A percentile compares a stretch with the other conserved stretches of the same genome.
Conservation (phyloP, 2,888 invertebrate species). For the Synanthedon tipuliformis region DNA sequence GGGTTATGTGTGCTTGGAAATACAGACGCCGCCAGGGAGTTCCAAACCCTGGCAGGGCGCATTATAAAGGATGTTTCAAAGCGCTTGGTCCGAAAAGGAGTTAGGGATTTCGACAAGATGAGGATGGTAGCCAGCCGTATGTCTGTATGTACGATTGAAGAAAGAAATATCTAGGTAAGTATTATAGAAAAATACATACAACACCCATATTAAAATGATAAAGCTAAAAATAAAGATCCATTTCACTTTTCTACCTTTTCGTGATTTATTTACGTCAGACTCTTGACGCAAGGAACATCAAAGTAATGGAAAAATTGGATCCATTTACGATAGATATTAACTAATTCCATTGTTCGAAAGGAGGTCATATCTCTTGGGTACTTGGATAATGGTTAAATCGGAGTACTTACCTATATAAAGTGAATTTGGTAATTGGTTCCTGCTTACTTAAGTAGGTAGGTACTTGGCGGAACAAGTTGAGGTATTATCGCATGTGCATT, state of each 20-base stretch:
- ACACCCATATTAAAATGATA: too few species aligned
- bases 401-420: not conserved
- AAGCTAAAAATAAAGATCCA: too few species aligned
- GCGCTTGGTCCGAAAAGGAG: too few species aligned
- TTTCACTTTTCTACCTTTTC: not conserved
- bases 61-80: too few species aligned
- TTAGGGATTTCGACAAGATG: too few species aligned
- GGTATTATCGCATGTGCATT: not conserved
- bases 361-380: not conserved
- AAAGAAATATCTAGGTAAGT: too few species aligned
- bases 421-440: not conserved
- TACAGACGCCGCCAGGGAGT: too few species aligned
- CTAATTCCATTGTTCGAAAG: not conserved
- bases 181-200: too few species aligned
- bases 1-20: too few species aligned
- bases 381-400: not conserved
- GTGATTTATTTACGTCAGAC: not conserved
- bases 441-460: not conserved
- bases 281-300: not conserved
- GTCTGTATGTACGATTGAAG: too few species aligned
- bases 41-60: too few species aligned
- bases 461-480: not conserved
- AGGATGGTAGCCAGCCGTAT: too few species aligned
- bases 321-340: not conserved
- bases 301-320: not conserved